Base-by-base conservation (phyloP, 2,888 invertebrate species). In the Microctonus aethiopoides region DNA sequence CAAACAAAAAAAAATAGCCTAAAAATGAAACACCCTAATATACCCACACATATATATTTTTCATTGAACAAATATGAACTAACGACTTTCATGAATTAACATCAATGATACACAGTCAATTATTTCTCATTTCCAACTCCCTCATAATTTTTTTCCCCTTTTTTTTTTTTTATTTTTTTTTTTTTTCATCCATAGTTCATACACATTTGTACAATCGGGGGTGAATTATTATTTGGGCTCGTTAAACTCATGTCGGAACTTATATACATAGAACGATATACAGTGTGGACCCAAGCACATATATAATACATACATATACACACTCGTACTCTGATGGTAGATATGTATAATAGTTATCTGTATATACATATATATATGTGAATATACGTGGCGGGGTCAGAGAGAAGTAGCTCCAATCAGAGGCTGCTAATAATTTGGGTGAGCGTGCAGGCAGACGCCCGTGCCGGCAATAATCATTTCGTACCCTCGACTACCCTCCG, bases 391-490 rank as follows among this genome's bases (percentile, higher is more conserved):
- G 22, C 56, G n/a, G 66, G 66, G 66, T 57, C 57, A 59, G 51
- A 66, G 62, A 74, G 78, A 80, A 81, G 79, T 81, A 78, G 77
- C 78, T 79, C 76, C 81, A 81, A 81, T 84, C 83, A 81, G 80
- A 80, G 76, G 78, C 80, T 80, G 76, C 82, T 82, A 82, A 85
- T 84, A 84, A 84, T 84, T 83, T 66, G 70, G 70, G 60, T 52
- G 65, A 70, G 52, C 64, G 68, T 69, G 73, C 70, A 66, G 75
- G 77, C 73, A 72, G 74, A 75, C 75, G 75, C 75, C 75, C 77
- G 77, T 74, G 79, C 76, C 77, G 76, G 80, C 77, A 82, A 85
- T 83, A 81, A 85, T 84, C 82, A 83, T 83, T 77, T 78, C 73
- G 70, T 61, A 63, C 61, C 64, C 68, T 72, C 67, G 57, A 65